These are phyloP conservation scores for Taurulus bubalis DNA, from an alignment of 2,113 vertebrate species.

Conservation along the genomic window DNA sequence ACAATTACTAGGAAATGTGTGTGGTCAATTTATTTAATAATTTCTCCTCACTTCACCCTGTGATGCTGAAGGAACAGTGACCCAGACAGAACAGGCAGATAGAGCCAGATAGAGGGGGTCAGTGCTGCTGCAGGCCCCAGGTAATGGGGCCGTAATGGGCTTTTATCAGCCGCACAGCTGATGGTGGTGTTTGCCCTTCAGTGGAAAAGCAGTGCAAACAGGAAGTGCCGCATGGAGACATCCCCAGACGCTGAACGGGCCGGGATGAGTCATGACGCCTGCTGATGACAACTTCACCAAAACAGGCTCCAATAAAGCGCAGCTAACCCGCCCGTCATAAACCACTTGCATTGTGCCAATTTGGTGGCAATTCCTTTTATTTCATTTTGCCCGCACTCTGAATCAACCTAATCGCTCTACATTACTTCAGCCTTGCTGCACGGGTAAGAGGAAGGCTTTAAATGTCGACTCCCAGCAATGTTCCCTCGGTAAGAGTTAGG, in stretches of 20 bases:
- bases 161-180: conserved; percentile 71
- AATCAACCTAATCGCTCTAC: conserved; percentile 45
- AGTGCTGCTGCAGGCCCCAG: conserved; percentile 48
- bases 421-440: conserved; percentile 57
- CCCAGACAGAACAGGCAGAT: conserved; percentile 34
- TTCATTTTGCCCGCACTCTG: conserved; percentile 15
- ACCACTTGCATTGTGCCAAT: conserved; percentile 40
- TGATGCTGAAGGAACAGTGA: conserved; percentile 41
- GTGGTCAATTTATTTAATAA: background rate
- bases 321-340: conserved; percentile 57
- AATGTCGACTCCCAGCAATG: conserved; percentile 37
- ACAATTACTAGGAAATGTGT: background rate
- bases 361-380: conserved; percentile 52
- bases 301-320: conserved; percentile 57
- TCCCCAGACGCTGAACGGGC: conserved; percentile 54
- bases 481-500: conserved; percentile 28
- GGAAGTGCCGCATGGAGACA: conserved; percentile 70
- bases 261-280: conserved; percentile 54
- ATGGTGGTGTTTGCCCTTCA: conserved; percentile 73
- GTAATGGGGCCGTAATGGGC: conserved; percentile 80
- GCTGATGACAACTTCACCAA: conserved; percentile 60
- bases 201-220: conserved; percentile 73
- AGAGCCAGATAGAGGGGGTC: conserved; percentile 41
- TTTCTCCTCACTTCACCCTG: conserved; percentile 32
- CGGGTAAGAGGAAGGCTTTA: conserved; percentile 36